Base-by-base conservation (phyloP, 2,113 vertebrate genomes). In the Calypte anna region DNA sequence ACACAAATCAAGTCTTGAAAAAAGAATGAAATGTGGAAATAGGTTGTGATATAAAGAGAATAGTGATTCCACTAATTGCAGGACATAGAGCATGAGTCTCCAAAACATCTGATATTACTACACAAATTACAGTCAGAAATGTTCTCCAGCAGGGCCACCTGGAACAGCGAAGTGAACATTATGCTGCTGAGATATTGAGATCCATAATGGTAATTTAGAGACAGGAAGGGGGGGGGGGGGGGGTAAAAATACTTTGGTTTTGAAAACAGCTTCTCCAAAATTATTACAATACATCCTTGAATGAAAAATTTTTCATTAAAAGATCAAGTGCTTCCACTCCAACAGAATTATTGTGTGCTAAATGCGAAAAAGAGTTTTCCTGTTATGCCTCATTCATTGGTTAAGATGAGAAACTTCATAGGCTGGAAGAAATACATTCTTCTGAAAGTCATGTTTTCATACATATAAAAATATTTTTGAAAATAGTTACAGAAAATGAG, bases 81-180 rank as follows among this genome's bases (percentile, higher is more conserved):
- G 8, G 19, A 6, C 22, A 43, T 0, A 33, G 25, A 55, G 9
- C 12, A 50, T 3, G 3, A 1, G 10, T n/a, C 16, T 74, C 15
- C 16, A 31, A 76, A 86, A 58, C 36, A 77, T 5, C 19, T 59
- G 12, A 28, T 54, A 18, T n/a, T 63, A 48, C 18, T 28, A 64
- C 19, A 40, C 1, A 82, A 72, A 82, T 40, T 72, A 38, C 5
- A 54, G 20, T 27, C 51, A 66, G 81, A 88, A 85, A 48, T 43
- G 3, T 15, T 54, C 44, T 75, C 12, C 11, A 40, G 10, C 5
- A 5, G 5, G 9, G 5, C 6, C 69, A 30, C 19, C 19, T 10
- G 33, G 77, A 57, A 58, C 4, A 54, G 4, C 0, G 1, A 25
- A 11, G 7, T 82, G 28, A 84, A 51, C 5, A 44, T 33, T 74